Base-by-base conservation (phyloP, 1,140 invertebrate species). In the Phymastichus coffea region DNA sequence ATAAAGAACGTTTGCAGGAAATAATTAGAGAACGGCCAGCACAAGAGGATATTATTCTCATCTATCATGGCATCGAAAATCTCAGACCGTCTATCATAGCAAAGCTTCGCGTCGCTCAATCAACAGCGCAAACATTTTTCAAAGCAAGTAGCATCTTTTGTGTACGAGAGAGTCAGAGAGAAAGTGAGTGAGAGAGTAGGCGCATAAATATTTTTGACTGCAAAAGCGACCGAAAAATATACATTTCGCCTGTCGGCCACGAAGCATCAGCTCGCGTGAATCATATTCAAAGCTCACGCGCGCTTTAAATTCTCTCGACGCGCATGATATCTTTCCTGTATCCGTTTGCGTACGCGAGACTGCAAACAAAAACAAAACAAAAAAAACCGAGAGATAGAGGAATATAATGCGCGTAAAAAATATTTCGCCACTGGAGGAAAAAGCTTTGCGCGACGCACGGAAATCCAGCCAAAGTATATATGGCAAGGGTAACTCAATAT, bases 201-300 rank as follows among this genome's bases (percentile, higher is more conserved):
- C 1, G 23, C 20, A 53, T 53, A 53, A 51, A 43, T 53, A 53
- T 33, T 33, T n/a, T n/a, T n/a, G n/a, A n/a, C n/a, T 19, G 15
- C 1, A 7, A 2, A 17, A 12, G 10, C 15, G 33, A 25, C 17
- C 30, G 14, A 46, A 55, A 55, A 33, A 41, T 33, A 44, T 44
- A 17, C 14, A 22, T 1, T 2, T 17, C 43, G 10, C 22, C 12
- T 1, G 19, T 20, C 26, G 22, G 22, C 1, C 38, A 10, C n/a
- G 52, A 20, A 40, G 23, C 17, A 33, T 30, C 52, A 43, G 40
- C 17, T 6, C 19, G 25, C 17, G 26, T 54, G 40, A 54, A 43
- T 55, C 40, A 55, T 35, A 44, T 55, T 44, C 52, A 43, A 43
- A 54, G 41, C 26, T 44, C 17, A 26, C 40, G 26, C 15, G 23